Conservation (phyloP, 2,113 vertebrate species). For the Mus spicilegus region DNA sequence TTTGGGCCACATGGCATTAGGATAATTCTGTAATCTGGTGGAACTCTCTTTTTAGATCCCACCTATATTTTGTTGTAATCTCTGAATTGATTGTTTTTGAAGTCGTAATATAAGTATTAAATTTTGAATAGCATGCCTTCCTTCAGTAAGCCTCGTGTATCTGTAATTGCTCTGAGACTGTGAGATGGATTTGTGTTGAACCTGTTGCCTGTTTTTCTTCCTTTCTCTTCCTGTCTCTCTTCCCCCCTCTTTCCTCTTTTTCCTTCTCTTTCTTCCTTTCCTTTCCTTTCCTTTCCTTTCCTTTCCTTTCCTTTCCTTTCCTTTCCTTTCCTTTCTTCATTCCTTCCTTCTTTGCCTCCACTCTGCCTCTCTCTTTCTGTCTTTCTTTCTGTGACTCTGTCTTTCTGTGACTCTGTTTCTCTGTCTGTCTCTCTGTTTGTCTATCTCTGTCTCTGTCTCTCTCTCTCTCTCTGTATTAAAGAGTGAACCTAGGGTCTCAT, state of each 20-base stretch:
- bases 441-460: rapidly evolving
- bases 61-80: background rate
- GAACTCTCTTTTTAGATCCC: background rate
- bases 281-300: no score
- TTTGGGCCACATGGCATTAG: conserved; percentile 14
- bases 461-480: background rate
- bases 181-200: conserved; percentile 9
- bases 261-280: no score
- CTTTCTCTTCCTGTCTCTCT: rapidly evolving
- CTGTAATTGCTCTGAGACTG: background rate
- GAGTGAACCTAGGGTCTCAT: background rate
- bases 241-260: background rate
- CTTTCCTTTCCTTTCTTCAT: no score
- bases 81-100: background rate
- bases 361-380: no score
- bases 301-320: no score
- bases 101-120: background rate
- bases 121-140: conserved; percentile 42
- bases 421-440: no score
- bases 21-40: background rate
- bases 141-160: background rate
- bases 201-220: background rate
- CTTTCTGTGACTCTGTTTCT: no score
- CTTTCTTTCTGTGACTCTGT: no score
- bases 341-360: no score